Percentiles rank a stretch among this genome's conserved stretches.
Conservation (phyloP, 2,888 invertebrate genomes). For the Eulithis prunata region DNA sequence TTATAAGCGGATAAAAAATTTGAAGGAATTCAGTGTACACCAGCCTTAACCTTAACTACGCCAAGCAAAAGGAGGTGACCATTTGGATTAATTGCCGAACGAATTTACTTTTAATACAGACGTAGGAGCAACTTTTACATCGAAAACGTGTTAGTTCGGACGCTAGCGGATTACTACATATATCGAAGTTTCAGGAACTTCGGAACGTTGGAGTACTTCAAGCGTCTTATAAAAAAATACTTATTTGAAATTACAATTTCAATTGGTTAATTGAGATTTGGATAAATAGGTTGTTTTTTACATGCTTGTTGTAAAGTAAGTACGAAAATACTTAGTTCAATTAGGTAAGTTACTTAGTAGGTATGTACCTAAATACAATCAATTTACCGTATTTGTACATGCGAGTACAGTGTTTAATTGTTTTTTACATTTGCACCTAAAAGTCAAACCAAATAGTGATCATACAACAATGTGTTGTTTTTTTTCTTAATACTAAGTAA, state of each 20-base stretch:
- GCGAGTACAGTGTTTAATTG: too few species aligned
- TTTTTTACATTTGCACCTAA: too few species aligned
- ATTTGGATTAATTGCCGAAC: constrained; percentile 54
- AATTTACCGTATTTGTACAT: too few species aligned
- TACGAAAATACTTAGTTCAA: too few species aligned
- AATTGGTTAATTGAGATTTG: too few species aligned
- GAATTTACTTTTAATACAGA: constrained; percentile 49
- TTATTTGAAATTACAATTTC: not conserved
- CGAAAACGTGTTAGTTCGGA: constrained; percentile 18
- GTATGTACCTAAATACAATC: too few species aligned
- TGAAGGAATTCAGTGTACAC: not conserved
- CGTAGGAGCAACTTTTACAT: constrained; percentile 45
- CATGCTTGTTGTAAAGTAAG: too few species aligned
- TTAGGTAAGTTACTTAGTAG: too few species aligned
- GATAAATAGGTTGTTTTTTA: too few species aligned
- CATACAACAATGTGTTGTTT: too few species aligned
- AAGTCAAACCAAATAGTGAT: too few species aligned
- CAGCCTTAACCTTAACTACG: constrained; percentile 26
- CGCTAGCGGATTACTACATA: constrained; percentile 3
- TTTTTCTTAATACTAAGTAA: constrained; percentile 1
- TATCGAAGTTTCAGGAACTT: constrained; percentile 6
- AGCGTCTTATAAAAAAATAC: not conserved
- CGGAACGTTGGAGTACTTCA: not conserved
- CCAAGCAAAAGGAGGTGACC: constrained; percentile 41
- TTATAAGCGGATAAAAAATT: not conserved